phyloP scores from a whole-genome alignment of 2,888 invertebrate species.

The Ormyrus rosae region DNA sequence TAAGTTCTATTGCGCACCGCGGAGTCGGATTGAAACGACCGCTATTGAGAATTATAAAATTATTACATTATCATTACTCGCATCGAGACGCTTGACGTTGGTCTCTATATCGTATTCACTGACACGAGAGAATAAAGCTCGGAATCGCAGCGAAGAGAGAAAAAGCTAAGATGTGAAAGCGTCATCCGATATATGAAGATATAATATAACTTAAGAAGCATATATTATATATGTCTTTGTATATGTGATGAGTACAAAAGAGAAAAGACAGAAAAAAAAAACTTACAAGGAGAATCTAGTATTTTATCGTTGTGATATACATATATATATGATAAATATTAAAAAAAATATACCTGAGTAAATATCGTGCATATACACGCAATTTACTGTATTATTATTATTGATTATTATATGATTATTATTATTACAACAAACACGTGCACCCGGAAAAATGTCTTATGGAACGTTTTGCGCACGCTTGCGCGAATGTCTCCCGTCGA shows the following conservation, averaged over 20 bases:
- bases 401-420: constrained; percentile 35
- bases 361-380: constrained; percentile 58
- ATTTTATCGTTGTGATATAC: constrained; percentile 67
- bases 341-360: constrained; percentile 47
- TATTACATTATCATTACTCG: no score
- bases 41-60: no score
- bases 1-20: no score
- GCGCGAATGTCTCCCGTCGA: background rate
- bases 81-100: no score
- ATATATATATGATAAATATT: constrained; percentile 53
- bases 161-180: background rate
- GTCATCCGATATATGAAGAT: constrained; percentile 18
- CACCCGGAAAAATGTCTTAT: constrained; percentile 25
- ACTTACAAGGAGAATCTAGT: constrained; percentile 55
- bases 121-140: background rate
- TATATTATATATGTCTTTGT: constrained; percentile 27
- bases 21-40: no score
- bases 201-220: background rate
- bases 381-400: constrained; percentile 56
- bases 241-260: constrained; percentile 19
- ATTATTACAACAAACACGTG: constrained; percentile 7
- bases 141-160: background rate
- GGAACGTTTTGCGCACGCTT: constrained; percentile 1
- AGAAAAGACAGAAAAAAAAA: background rate
- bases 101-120: no score